Percentiles rank a stretch among this genome's conserved stretches.
phyloP scores from a whole-genome alignment of 2,113 vertebrate species.

The Nesoenas mayeri region DNA sequence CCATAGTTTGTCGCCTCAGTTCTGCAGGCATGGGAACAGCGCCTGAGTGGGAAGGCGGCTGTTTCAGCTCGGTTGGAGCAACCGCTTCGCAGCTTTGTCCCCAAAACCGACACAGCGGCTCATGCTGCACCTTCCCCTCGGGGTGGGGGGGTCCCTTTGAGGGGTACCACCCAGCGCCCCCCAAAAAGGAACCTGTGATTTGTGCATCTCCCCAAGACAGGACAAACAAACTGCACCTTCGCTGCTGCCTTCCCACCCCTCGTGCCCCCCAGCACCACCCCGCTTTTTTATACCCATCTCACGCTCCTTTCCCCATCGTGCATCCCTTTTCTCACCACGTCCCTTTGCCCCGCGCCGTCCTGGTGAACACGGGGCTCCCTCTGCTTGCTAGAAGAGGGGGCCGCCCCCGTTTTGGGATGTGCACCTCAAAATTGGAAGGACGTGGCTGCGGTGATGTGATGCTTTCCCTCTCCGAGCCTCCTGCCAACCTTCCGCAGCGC shows the following conservation, averaged over 20 bases:
- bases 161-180: neutral
- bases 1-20: neutral
- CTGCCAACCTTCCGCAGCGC: neutral
- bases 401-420: neutral
- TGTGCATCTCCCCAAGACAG: neutral
- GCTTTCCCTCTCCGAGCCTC: neutral
- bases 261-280: neutral
- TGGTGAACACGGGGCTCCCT: too few species aligned
- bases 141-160: neutral
- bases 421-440: neutral
- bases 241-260: neutral
- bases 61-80: neutral
- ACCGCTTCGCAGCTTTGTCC: neutral
- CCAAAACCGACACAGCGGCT: neutral
- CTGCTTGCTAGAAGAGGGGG: neutral
- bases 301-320: rapidly evolving
- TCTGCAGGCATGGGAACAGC: neutral
- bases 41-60: neutral
- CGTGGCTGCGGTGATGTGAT: neutral
- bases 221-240: neutral
- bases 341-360: neutral
- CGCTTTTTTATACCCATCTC: neutral
- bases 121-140: neutral
- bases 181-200: neutral
- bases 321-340: neutral